Evolutionary conservation across 2,113 vertebrate genomes (phyloP).

Genomic region (Eurystomus gularis): DNA sequence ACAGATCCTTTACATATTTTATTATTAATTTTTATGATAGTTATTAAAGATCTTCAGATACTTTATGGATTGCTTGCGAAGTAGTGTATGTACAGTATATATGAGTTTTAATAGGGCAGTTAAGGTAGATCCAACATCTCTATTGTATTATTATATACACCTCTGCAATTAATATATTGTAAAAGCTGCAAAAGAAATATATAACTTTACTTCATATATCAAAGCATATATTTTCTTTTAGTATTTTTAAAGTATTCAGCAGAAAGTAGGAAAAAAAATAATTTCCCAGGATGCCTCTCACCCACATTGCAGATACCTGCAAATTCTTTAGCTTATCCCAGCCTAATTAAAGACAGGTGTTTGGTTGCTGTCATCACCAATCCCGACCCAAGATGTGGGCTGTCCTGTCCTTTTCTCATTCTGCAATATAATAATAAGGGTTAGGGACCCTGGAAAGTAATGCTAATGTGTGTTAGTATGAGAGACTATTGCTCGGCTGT

Average conservation of each 20-base stretch:
- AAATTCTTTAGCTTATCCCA: neutral
- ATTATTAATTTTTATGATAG: conserved; percentile 12
- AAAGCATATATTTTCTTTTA: neutral
- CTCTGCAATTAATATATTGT: neutral
- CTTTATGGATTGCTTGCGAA: neutral
- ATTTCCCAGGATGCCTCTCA: neutral
- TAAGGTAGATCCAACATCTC: neutral
- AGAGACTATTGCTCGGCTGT: conserved; percentile 47
- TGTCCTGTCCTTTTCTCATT: conserved; percentile 24
- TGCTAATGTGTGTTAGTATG: neutral
- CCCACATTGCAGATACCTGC: neutral
- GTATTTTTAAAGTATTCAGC: neutral
- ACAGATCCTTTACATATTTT: neutral
- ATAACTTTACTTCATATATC: neutral
- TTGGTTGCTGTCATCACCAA: neutral
- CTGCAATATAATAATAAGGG: neutral
- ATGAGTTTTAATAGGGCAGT: conserved; percentile 18
- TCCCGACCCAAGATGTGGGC: neutral
- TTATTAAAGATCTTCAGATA: neutral
- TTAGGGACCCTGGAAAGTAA: neutral
- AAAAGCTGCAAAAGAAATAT: neutral
- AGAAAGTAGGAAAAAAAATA: neutral
- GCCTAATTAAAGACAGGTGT: neutral
- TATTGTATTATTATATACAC: neutral
- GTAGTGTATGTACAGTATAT: neutral